These are phyloP conservation scores for Danio kyathit DNA, from an alignment of 2,797 vertebrate species.

Conservation along the genomic window DNA sequence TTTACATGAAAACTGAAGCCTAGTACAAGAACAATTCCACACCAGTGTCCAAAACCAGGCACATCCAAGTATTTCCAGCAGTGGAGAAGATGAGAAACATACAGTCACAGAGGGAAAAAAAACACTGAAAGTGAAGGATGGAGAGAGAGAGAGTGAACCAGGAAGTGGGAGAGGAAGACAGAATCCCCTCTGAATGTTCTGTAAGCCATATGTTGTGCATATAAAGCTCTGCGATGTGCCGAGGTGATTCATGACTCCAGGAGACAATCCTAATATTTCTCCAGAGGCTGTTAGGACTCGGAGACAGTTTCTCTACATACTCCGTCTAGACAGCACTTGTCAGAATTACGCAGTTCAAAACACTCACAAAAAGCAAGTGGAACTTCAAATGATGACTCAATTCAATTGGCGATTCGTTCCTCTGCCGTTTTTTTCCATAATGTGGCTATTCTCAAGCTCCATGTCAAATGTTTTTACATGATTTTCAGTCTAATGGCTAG, in stretches of 20 bases:
- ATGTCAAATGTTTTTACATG: slow-evolving; percentile 57
- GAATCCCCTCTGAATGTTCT: slow-evolving; percentile 50
- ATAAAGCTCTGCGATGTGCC: slow-evolving; percentile 19
- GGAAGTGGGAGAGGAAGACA: slow-evolving; percentile 54
- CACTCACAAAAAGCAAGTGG: slow-evolving; percentile 25
- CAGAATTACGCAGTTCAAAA: slow-evolving; percentile 53
- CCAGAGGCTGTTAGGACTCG: slow-evolving; percentile 31
- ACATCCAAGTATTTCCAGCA: neutral
- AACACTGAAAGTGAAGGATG: slow-evolving; percentile 15
- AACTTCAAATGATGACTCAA: slow-evolving; percentile 54
- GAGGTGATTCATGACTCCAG: slow-evolving; percentile 59
- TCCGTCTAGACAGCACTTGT: slow-evolving; percentile 58
- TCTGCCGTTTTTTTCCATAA: slow-evolving; percentile 31
- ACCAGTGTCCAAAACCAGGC: neutral
- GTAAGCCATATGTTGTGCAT: slow-evolving; percentile 54
- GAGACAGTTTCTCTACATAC: slow-evolving; percentile 36
- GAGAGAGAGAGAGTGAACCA: slow-evolving; percentile 13
- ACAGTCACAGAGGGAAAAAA: slow-evolving; percentile 7
- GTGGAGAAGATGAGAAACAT: slow-evolving; percentile 24
- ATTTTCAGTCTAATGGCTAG: slow-evolving; percentile 50
- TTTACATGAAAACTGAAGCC: neutral
- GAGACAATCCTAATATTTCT: slow-evolving; percentile 55
- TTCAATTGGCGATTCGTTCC: slow-evolving; percentile 39
- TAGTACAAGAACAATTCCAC: neutral
- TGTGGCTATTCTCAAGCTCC: slow-evolving; percentile 43